Conservation (phyloP, 2,888 invertebrate species). For the Conomelus anceps region DNA sequence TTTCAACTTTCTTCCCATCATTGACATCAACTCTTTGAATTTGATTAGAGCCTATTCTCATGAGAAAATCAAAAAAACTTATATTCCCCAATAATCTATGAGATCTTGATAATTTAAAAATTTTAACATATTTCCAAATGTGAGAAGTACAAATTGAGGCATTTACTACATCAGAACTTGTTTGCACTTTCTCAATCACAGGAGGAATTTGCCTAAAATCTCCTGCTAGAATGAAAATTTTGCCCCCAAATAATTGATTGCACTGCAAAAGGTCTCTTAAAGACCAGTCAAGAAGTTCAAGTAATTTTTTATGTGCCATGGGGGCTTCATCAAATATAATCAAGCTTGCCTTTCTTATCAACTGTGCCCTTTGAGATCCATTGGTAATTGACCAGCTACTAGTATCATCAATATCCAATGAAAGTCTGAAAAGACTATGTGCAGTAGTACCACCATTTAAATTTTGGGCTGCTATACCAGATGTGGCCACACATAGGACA, state of each 20-base stretch:
- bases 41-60: conserved; percentile 8
- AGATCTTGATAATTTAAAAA: not conserved
- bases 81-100: not conserved
- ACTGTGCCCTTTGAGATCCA: conserved; percentile 18
- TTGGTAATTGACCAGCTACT: conserved; percentile 23
- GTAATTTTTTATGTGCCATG: conserved; percentile 13
- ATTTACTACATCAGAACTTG: not conserved
- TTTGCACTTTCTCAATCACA: conserved; percentile 15
- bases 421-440: conserved; percentile 24
- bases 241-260: conserved; percentile 18
- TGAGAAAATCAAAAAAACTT: conserved; percentile 9
- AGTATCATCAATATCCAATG: conserved; percentile 18
- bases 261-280: conserved; percentile 17
- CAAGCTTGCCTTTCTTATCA: conserved; percentile 21
- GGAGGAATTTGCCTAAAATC: conserved; percentile 24
- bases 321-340: conserved; percentile 26
- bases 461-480: conserved; percentile 2
- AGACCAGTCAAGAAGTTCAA: conserved; percentile 22
- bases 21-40: not conserved
- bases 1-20: not conserved
- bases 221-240: conserved; percentile 20
- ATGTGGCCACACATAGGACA: conserved; percentile 13
- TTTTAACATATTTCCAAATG: not conserved
- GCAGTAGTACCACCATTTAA: conserved; percentile 24
- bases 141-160: conserved; percentile 14